A percentile compares a stretch with the other conserved stretches of the same genome.
phyloP scores from a whole-genome alignment of 1,140 invertebrate genomes.

The Polypedilum pembai region DNA sequence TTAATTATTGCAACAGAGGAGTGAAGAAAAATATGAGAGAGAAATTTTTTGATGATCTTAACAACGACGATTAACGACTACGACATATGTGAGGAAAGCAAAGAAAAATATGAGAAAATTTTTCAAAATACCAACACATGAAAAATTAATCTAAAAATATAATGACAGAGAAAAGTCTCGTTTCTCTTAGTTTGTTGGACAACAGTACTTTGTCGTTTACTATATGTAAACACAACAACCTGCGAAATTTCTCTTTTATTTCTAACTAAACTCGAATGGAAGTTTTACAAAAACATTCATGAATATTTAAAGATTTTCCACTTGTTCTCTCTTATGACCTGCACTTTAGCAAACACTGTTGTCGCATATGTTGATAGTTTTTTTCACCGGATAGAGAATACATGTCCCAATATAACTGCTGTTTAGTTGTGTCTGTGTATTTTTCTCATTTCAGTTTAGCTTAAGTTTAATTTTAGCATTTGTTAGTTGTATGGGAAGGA shows the following conservation, averaged over 20 bases:
- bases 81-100: too few relatives aligned
- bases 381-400: background rate
- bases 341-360: background rate
- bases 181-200: too few relatives aligned
- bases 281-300: too few relatives aligned
- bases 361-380: constrained; percentile 2
- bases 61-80: background rate
- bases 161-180: background rate
- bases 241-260: too few relatives aligned
- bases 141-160: background rate
- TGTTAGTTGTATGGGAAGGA: background rate
- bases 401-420: too few relatives aligned
- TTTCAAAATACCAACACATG: background rate
- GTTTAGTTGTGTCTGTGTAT: too few relatives aligned
- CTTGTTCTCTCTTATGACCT: background rate
- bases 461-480: constrained; percentile 14
- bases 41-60: too few relatives aligned
- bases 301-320: background rate
- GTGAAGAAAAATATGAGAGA: background rate
- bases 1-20: constrained; percentile 4
- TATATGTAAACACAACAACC: too few relatives aligned
- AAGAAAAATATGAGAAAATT: background rate
- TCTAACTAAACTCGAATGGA: too few relatives aligned
- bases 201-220: too few relatives aligned
- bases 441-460: background rate